phyloP scores from a whole-genome alignment of 2,888 invertebrate species.

The Lasioglossum morio region DNA sequence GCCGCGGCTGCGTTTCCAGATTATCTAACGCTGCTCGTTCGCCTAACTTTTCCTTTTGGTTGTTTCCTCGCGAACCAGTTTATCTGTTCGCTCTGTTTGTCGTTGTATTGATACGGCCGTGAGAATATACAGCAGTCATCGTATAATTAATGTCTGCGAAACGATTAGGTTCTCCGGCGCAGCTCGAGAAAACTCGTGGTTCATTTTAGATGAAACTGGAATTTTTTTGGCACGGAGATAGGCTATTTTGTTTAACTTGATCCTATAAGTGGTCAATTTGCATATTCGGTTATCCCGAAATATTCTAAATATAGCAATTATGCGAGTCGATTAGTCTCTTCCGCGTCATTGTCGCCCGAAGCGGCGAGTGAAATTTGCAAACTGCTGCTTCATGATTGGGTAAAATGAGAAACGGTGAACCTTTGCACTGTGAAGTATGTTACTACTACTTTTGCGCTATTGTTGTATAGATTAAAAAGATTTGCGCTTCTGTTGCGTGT shows the following conservation, averaged over 20 bases:
- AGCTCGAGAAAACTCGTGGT: not conserved
- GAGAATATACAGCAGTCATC: not conserved
- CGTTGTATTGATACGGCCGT: not conserved
- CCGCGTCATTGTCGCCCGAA: not conserved
- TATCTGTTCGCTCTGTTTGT: not conserved
- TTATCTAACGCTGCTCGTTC: slow-evolving; percentile 24
- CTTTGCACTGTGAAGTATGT: slow-evolving; percentile 4
- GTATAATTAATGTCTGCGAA: not conserved
- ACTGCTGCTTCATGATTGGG: not conserved
- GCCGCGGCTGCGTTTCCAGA: slow-evolving; percentile 12
- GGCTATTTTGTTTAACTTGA: not conserved
- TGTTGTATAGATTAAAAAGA: not conserved
- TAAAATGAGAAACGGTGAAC: not conserved
- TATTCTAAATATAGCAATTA: not conserved
- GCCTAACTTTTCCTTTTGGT: not conserved
- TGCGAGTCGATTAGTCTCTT: not conserved
- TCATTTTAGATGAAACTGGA: not conserved
- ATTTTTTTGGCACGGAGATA: not conserved
- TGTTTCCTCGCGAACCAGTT: not conserved
- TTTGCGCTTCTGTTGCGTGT: not conserved
- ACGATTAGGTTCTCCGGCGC: not conserved
- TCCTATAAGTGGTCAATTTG: not conserved
- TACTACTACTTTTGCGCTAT: not conserved
- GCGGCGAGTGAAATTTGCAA: not conserved
- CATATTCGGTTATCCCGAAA: not conserved